Evolutionary conservation across 2,797 vertebrate genomes (phyloP).

Genomic region (Rhinatrema bivittatum): DNA sequence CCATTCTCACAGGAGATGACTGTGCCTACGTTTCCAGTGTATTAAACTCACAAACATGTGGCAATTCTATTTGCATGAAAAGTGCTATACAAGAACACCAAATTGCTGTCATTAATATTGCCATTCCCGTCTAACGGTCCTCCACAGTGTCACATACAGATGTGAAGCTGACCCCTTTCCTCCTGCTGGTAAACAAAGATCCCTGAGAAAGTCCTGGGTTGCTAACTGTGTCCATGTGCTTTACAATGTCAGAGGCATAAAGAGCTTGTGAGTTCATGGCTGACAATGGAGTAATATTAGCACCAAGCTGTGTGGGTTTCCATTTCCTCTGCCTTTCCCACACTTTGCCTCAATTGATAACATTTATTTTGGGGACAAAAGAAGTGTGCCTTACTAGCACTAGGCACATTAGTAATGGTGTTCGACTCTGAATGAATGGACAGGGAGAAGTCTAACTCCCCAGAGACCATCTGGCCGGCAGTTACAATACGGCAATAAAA

Average conservation of each 20-base stretch:
- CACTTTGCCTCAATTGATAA: slow-evolving; percentile 39
- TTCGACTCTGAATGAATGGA: slow-evolving; percentile 50
- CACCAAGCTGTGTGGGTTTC: slow-evolving; percentile 39
- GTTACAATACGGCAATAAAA: slow-evolving; percentile 50
- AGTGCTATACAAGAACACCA: too few species aligned
- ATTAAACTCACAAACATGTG: too few species aligned
- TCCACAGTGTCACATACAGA: too few species aligned
- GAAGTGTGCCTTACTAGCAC: slow-evolving; percentile 57
- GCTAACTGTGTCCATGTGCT: background rate
- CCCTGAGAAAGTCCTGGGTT: background rate
- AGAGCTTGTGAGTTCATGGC: slow-evolving; percentile 21
- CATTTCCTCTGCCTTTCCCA: slow-evolving; percentile 44
- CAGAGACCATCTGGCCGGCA: slow-evolving; percentile 67
- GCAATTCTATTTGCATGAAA: too few species aligned
- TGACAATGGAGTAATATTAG: slow-evolving; percentile 44
- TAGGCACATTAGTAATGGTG: slow-evolving; percentile 50
- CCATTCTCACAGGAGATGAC: too few species aligned
- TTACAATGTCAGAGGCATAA: background rate
- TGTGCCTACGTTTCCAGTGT: too few species aligned
- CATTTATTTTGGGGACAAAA: slow-evolving; percentile 32
- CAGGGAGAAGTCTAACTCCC: slow-evolving; percentile 49
- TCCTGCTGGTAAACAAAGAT: background rate
- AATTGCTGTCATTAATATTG: too few species aligned
- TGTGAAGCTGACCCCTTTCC: background rate
- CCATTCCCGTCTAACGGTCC: too few species aligned